These are phyloP conservation scores for Sycon ciliatum DNA, from an alignment of 37 sponge, comb jelly and placozoan species.

Conservation along the genomic window DNA sequence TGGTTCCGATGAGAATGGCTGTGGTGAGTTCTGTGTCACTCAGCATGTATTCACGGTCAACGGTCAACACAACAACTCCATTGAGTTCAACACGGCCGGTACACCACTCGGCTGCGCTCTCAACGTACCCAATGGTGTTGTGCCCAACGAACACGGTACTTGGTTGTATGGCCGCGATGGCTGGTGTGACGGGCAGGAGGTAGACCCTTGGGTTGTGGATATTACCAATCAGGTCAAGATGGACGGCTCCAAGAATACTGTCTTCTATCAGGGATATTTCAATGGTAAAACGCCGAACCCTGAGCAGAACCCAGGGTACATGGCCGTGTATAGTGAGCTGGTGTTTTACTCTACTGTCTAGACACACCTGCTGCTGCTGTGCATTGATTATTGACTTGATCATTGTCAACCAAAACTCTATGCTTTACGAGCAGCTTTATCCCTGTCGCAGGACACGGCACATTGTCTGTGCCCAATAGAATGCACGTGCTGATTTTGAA, in stretches of 20 bases:
- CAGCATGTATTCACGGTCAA: conserved; percentile 17
- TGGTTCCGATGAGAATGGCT: conserved; percentile 12
- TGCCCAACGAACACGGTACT: conserved; percentile 23
- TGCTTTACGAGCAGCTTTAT: too few relatives aligned
- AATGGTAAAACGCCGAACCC: not conserved
- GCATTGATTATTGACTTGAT: too few relatives aligned
- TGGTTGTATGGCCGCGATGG: conserved; percentile 25
- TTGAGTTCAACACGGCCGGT: not conserved
- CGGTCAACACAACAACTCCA: not conserved
- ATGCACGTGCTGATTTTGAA: too few relatives aligned
- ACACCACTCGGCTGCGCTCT: conserved; percentile 20
- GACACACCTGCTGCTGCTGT: too few relatives aligned
- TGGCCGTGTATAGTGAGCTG: not conserved
- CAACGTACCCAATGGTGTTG: conserved; percentile 13
- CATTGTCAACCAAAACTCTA: too few relatives aligned
- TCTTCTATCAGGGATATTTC: not conserved
- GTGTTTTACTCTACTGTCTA: too few relatives aligned
- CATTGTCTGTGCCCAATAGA: too few relatives aligned
- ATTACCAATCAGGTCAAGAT: conserved; percentile 8
- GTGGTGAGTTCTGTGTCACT: conserved; percentile 26
- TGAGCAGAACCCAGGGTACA: not conserved
- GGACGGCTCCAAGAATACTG: not conserved
- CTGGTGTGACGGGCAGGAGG: conserved; percentile 28
- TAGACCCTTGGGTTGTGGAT: conserved; percentile 18
- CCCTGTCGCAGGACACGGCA: too few relatives aligned